Base-by-base conservation (phyloP, 2,797 vertebrate species). In the Paratrypauchen microcephalus region DNA sequence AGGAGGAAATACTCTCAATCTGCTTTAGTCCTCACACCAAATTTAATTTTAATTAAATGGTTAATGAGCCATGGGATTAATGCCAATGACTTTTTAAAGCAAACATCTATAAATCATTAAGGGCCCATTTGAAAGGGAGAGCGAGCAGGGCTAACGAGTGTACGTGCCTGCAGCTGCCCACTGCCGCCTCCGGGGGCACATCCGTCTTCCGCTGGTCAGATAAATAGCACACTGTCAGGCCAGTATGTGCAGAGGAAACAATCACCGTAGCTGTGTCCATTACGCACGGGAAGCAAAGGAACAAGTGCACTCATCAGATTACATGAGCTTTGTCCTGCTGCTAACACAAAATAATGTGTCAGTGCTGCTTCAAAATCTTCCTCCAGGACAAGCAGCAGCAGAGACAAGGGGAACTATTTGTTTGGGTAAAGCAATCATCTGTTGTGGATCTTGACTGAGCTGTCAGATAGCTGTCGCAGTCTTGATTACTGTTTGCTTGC, bases 21-120 rank as follows among this genome's bases (percentile, higher is more conserved):
- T 94, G 92, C 91, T 93, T 91, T 90, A 92, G 88, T 93, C 87
- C 91, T 90, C 91, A 92, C 87, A 91, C 85, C 86, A 87, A 94
- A 94, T 94, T 94, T 94, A 88, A 94, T 95, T 95, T 94, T 94
- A 94, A 95, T 95, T 94, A 95, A 94, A 94, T 91, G 86, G 91
- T 93, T 94, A 94, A 95, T 95, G 93, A 94, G 92, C 92, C 94
- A 91, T 94, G 92, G 92, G 92, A 94, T 94, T 94, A 94, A 94
- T 94, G 94, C 92, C 93, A 92, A 92, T 94, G 92, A 91, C 92
- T 93, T 94, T 93, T 94, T 93, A 93, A 94, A 93, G 92, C 91
- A 94, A 94, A 94, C 92, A 94, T 91, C 93, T 92, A 94, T 94
- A 94, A 94, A 94, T 94, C 93, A 94, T 93, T 93, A 93, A 90